phyloP scores from a whole-genome alignment of 1,140 invertebrate species.

The Parasteatoda tepidariorum region DNA sequence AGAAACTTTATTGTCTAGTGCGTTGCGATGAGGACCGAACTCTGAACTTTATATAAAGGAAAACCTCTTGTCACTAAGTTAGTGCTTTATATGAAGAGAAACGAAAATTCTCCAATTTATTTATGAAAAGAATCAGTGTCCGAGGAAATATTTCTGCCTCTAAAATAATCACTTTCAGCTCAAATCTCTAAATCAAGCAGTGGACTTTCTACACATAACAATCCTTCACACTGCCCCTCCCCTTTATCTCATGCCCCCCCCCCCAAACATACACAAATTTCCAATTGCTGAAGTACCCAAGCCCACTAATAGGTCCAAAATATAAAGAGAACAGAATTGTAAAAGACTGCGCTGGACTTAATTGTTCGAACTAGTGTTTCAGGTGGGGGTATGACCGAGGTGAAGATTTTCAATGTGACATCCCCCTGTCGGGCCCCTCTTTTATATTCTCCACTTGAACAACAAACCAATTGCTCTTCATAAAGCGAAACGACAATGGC shows the following conservation, averaged over 20 bases:
- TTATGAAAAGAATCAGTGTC: conserved; percentile 18
- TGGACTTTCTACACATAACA: conserved; percentile 55
- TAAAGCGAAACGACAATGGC: conserved; percentile 53
- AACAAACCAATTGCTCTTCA: conserved; percentile 59
- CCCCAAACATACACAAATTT: conserved; percentile 31
- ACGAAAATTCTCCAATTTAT: conserved; percentile 59
- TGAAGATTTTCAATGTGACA: conserved; percentile 32
- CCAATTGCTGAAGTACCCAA: conserved; percentile 42
- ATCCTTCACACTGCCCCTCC: background rate
- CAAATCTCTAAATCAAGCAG: conserved; percentile 59
- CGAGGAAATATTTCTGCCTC: conserved; percentile 6
- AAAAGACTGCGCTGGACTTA: conserved; percentile 42
- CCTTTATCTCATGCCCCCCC: conserved; percentile 3
- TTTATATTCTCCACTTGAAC: conserved; percentile 39
- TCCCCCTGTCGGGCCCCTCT: background rate
- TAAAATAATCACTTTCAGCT: conserved; percentile 54
- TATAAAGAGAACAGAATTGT: conserved; percentile 19
- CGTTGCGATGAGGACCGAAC: too few species aligned
- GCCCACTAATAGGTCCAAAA: conserved; percentile 49
- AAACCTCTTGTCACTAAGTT: conserved; percentile 50
- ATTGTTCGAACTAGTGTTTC: conserved; percentile 34
- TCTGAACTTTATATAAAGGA: too few species aligned
- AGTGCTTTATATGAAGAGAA: conserved; percentile 27
- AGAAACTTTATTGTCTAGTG: too few species aligned
- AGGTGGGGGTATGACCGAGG: background rate